Evolutionary conservation across 2,888 invertebrate genomes (phyloP).

Genomic region (Lasioglossum malachurum): DNA sequence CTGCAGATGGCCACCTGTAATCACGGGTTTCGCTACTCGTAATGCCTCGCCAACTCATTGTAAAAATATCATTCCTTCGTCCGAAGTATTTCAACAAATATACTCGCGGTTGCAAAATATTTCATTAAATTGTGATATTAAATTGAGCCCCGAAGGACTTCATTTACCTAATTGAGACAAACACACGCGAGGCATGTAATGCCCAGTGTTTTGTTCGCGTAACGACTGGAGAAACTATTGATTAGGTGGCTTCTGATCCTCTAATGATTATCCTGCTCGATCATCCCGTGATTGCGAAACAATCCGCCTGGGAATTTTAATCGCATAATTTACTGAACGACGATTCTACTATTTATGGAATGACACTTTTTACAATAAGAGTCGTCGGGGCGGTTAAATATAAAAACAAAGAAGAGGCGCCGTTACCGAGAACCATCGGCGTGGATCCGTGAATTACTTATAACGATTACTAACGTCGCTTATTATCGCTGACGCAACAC

Average conservation of each 20-base stretch:
- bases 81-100: background rate
- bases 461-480: constrained; percentile 53
- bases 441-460: constrained; percentile 55
- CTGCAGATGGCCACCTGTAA: constrained; percentile 1
- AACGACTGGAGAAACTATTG: background rate
- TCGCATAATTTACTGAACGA: background rate
- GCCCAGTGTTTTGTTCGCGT: background rate
- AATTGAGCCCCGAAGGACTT: background rate
- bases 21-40: background rate
- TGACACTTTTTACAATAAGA: background rate
- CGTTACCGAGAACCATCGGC: background rate
- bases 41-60: background rate
- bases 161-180: background rate
- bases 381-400: constrained; percentile 24
- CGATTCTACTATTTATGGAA: background rate
- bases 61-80: background rate
- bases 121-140: background rate
- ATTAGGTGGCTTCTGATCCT: background rate
- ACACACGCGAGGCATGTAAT: background rate
- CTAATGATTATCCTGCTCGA: constrained; percentile 9
- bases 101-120: background rate
- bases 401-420: background rate
- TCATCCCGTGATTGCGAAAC: background rate
- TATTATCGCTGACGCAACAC: constrained; percentile 66
- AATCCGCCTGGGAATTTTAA: constrained; percentile 1